Base-by-base conservation (phyloP, 2,797 vertebrate genomes). In the Tenualosa thibaudeaui region DNA sequence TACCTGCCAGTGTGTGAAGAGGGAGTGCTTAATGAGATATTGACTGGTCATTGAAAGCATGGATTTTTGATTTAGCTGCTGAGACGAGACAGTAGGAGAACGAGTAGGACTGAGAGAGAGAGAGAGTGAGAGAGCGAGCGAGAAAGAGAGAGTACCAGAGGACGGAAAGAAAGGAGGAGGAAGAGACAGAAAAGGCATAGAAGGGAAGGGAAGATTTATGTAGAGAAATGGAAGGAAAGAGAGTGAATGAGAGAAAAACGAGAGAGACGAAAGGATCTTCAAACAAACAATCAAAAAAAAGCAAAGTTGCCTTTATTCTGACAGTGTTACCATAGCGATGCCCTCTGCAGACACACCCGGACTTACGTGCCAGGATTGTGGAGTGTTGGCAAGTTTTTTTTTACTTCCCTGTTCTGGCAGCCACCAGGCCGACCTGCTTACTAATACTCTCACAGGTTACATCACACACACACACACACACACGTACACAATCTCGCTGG, bases 1-100 rank as follows among this genome's bases (percentile, higher is more conserved):
- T 93, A 92, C 91, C 92, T 90, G 92, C 89, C 92, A 90, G 91
- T 88, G 89, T 92, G 90, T 65, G 92, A 90, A 92, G 90, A 90
- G 90, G 89, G 91, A 92, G 93, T 95, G 91, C 84, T 94, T 96
- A 95, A 96, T 95, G 94, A 95, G 94, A 95, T 96, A 96, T 96
- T 95, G 95, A 95, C 93, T 94, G 93, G 92, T 92, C 93, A 95
- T 95, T 92, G 94, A 95, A 92, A 93, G 92, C 93, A 94, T 95
- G 92, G 94, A 95, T 95, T 95, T 96, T 94, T 95, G 90, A 94
- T 96, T 95, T 94, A 92, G 93, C 92, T 90, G 85, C 91, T 91
- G 89, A 87, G 90, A 82, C 82, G 71, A 75, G 85, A 82, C 58
- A 49, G 26, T 51, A 53, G 82, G 60, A 87, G 71, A n/a, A n/a